Base-by-base conservation (phyloP, 1,140 invertebrate species). In the Eubasilissa regina region DNA sequence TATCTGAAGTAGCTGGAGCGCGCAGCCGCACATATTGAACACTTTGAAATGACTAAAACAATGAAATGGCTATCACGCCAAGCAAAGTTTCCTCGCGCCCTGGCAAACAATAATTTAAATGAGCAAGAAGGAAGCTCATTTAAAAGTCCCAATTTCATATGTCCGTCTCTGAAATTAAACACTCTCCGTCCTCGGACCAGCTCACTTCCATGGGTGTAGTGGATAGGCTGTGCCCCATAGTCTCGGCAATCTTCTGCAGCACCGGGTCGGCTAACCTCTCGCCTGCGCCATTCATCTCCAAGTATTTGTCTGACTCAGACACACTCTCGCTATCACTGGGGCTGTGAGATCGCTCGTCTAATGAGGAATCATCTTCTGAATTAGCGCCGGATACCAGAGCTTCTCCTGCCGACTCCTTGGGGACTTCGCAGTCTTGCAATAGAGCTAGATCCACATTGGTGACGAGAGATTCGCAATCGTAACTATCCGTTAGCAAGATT, bases 401-500 rank as follows among this genome's bases (percentile, higher is more conserved):
- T 84, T 93, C 92, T 6, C 92, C 92, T n/a, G 92, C 92, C 6
- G 92, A 91, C 82, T 93, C 91, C 83, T 92, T 92, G 56, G 91
- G 87, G 17, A 87, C 90, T 73, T 90, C 89, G 45, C 85, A 87
- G 66, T 88, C 87, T 78, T 87, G 84, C 15, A 85, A 75, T 8
- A 83, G 78, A 15, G 78, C 83, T 17, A 81, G 62, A 53, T 83
- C 81, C 0, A 48, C 72, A 51, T 80, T 80, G 9, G 68, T 21
- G n/a, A 76, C 79, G 6, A 55, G 48, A 11, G 77, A 48, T 43
- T 80, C 64, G n/a, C 13, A 21, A 53, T 80, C 75, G 48, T 75
- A 80, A 48, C 15, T 21, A 12, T 73, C 55, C 11, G 21, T 15
- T 7, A 73, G 45, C 4, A 21, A 19, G 56, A 78, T 64, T 43